Percentiles rank a stretch among this genome's conserved stretches.
Evolutionary conservation across 1,140 invertebrate species (phyloP).

Genomic region (Drosophila pallidifrons): DNA sequence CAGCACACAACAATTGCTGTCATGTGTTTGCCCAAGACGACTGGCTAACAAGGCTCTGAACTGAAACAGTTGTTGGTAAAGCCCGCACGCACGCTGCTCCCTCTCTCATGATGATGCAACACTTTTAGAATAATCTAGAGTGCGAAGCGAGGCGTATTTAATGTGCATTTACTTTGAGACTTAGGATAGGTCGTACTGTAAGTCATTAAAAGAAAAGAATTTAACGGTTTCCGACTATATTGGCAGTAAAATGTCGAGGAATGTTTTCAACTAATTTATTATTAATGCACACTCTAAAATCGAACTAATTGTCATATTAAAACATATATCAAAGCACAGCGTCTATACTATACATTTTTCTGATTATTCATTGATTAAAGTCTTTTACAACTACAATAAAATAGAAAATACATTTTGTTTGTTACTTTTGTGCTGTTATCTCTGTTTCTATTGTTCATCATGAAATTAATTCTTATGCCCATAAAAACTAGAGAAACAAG

Average conservation of each 20-base stretch:
- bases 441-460: slow-evolving; percentile 1
- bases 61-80: slow-evolving; percentile 47
- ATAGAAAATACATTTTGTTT: not conserved
- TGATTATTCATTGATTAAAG: no score
- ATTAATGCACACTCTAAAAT: no score
- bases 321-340: not conserved
- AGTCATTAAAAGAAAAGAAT: not conserved
- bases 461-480: not conserved
- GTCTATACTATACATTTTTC: not conserved
- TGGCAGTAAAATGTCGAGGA: not conserved
- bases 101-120: slow-evolving; percentile 25
- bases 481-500: slow-evolving; percentile 32
- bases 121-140: slow-evolving; percentile 1
- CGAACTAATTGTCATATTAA: no score
- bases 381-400: no score
- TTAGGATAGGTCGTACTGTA: slow-evolving; percentile 14
- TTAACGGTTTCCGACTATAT: not conserved
- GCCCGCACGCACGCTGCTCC: not conserved
- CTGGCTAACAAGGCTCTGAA: slow-evolving; percentile 10
- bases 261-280: not conserved
- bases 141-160: not conserved
- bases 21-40: slow-evolving; percentile 41
- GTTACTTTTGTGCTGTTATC: not conserved
- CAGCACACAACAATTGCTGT: slow-evolving; percentile 23
- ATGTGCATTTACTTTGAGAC: slow-evolving; percentile 1